Evolutionary conservation across 2,113 vertebrate species (phyloP).

Genomic region (Tricholaema leucomelas): DNA sequence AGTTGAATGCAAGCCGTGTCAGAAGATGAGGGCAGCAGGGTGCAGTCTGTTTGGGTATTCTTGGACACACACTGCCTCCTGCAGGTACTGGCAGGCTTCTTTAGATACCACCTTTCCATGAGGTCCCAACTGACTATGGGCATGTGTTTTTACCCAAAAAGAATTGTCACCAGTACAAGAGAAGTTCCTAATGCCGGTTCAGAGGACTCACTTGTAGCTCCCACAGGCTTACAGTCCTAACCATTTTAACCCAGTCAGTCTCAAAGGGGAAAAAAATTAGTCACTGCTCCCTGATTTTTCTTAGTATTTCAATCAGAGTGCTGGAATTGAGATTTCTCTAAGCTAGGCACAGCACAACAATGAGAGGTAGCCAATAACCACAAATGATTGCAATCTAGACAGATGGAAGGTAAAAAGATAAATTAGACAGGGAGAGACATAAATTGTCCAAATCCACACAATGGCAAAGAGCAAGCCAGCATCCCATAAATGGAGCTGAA

Average conservation of each 20-base stretch:
- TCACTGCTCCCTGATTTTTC: background rate
- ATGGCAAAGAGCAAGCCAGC: background rate
- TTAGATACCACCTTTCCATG: background rate
- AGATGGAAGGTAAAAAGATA: background rate
- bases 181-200: background rate
- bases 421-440: background rate
- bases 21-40: background rate
- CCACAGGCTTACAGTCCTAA: background rate
- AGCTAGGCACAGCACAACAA: background rate
- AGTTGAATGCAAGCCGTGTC: background rate
- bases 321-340: background rate
- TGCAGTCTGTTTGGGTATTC: background rate
- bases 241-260: background rate
- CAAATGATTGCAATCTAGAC: background rate
- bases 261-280: background rate
- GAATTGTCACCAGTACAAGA: background rate
- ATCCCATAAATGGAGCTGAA: background rate
- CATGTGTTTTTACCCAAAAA: background rate
- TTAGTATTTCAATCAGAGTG: background rate
- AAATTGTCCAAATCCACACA: background rate
- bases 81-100: background rate
- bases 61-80: background rate
- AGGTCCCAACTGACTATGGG: fast-evolving
- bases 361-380: background rate
- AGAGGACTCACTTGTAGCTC: background rate